Base-by-base conservation (phyloP, 2,113 vertebrate genomes). In the Gymnocephalus cernua region DNA sequence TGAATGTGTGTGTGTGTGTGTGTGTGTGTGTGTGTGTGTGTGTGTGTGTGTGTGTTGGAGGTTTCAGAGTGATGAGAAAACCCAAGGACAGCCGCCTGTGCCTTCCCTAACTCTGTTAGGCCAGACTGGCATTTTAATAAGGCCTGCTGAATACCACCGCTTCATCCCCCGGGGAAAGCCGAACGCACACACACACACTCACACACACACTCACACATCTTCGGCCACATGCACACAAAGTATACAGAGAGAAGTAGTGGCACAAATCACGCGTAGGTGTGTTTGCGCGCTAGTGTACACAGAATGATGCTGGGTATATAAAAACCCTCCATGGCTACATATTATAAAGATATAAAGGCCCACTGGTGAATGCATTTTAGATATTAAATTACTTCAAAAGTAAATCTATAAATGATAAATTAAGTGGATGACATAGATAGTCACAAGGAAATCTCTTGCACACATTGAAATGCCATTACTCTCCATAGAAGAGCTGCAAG, bases 121-220 rank as follows among this genome's bases (percentile, higher is more conserved):
- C 87, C 82, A 85, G 93, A 93, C 93, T 93, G 88, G 94, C 93
- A 95, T 95, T 91, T 93, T 95, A 95, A 95, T 95, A 90, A 95
- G 94, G 89, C 64, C 70, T 84, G 86, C 84, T 95, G 94, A 95
- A 95, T 95, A 95, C 92, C 92, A 92, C 89, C 90, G 91, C 89
- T 95, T 95, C 91, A 94, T 95, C 86, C 88, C 89, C 82, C 23
- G 63, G 89, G 92, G 88, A 80, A 86, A 82, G 80, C 82, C 75
- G n/a, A 75, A 74, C 78, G 72, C 83, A 70, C 57, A 58, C 58
- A 58, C 58, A 63, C 41, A 48, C 74, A 68, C 21, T 48, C 48
- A 69, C 18, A 62, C 35, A 64, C 71, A 76, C 77, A 80, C 70
- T 66, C 80, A 84, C 83, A 85, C 77, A 77, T 79, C 80, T 77